Conservation (phyloP, 1,140 invertebrate genomes). For the Pteromalus puparum region DNA sequence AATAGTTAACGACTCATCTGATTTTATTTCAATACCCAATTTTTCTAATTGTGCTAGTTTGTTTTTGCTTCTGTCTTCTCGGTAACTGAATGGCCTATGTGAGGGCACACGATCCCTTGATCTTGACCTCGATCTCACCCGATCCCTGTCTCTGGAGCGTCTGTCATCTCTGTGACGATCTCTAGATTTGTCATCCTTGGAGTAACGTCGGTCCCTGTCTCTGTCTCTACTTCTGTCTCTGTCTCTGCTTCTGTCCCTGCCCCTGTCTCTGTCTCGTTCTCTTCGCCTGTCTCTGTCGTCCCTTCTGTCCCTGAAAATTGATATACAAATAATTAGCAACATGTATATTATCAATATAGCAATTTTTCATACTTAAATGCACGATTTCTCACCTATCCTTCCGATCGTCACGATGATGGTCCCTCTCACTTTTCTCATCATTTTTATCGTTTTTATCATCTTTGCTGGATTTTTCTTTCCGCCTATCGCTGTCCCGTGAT, state of each 20-base stretch:
- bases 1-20: constrained; percentile 58
- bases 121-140: constrained; percentile 62
- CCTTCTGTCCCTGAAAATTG: constrained; percentile 34
- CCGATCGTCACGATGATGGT: constrained; percentile 61
- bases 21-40: constrained; percentile 73
- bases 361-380: neutral
- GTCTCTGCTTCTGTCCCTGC: constrained; percentile 59
- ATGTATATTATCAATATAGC: neutral
- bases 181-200: constrained; percentile 61
- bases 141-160: constrained; percentile 63
- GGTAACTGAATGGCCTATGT: constrained; percentile 66
- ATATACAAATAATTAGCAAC: neutral
- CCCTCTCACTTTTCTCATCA: constrained; percentile 62
- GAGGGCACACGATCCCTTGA: constrained; percentile 65
- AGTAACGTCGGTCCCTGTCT: constrained; percentile 60
- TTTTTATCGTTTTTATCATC: constrained; percentile 61
- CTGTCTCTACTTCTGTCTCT: constrained; percentile 64
- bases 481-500: constrained; percentile 59
- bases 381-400: constrained; percentile 32
- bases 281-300: constrained; percentile 57
- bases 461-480: constrained; percentile 65
- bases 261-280: constrained; percentile 61
- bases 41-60: constrained; percentile 75
- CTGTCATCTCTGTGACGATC: constrained; percentile 64
- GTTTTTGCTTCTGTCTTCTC: constrained; percentile 71